phyloP scores from a whole-genome alignment of 1,140 invertebrate genomes.

The Portunus trituberculatus region DNA sequence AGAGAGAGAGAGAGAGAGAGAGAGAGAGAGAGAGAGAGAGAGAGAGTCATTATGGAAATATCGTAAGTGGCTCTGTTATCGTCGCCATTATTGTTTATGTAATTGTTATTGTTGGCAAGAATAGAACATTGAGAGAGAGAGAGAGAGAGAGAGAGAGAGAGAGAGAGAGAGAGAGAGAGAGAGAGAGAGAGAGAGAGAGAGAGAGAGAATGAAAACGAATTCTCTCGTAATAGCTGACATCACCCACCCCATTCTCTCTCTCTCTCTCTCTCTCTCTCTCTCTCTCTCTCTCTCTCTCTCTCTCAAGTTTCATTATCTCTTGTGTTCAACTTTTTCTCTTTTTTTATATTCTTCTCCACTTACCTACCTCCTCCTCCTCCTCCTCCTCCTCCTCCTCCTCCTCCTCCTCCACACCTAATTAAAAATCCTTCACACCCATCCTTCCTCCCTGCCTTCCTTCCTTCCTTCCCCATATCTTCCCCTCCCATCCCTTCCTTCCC shows the following conservation, averaged over 20 bases:
- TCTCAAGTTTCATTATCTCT: neutral
- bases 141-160: slow-evolving; percentile 9
- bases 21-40: slow-evolving; percentile 49
- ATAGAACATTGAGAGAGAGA: neutral
- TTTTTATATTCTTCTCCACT: neutral
- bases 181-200: slow-evolving; percentile 18
- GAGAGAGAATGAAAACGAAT: slow-evolving; percentile 1
- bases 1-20: slow-evolving; percentile 47
- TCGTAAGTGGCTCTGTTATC: neutral
- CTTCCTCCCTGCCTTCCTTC: neutral
- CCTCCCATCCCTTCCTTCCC: neutral
- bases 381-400: neutral
- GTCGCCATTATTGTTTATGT: slow-evolving; percentile 13
- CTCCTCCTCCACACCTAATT: neutral
- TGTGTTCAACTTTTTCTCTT: neutral
- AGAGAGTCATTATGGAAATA: slow-evolving; percentile 8
- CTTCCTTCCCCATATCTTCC: neutral
- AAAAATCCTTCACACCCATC: neutral
- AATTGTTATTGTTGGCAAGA: neutral
- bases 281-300: slow-evolving; percentile 7
- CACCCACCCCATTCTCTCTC: neutral
- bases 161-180: neutral
- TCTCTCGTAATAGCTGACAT: neutral
- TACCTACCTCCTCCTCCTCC: neutral
- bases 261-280: slow-evolving; percentile 20